Evolutionary conservation across 1,140 invertebrate species (phyloP), one percentile per base, ranked within the genome.

Genomic region (Dolichoris vasculosae): DNA sequence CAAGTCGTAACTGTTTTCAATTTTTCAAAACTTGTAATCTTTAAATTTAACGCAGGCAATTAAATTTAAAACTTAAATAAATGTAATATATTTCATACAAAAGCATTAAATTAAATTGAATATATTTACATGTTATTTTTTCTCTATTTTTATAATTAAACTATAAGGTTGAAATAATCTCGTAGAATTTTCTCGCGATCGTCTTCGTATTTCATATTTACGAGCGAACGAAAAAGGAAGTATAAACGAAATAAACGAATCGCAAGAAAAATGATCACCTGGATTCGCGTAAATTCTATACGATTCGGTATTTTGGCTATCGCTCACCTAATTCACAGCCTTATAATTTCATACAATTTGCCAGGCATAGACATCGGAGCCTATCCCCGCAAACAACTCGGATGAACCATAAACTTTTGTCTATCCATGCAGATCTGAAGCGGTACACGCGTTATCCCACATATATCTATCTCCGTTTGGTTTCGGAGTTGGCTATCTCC

Each of bases 401-500:
- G 35, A 69, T 32, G 32, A 78, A 73, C 80, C 32, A 80, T 76
- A 80, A 81, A 81, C 32, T 67, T 35, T 40, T 81, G 76, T 85
- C 78, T 75, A 64, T 64, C 78, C 67, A 55, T 73, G 67, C 20
- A 48, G 51, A 85, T 80, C 77, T 75, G n/a, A 63, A 63, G 46
- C 30, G 43, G 38, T 75, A 51, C 51, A 51, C 78, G 26, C 64
- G 30, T 59, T 63, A 48, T 35, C 32, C 46, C 30, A 67, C 13
- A 30, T 38, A 69, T 69, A 77, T 78, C 75, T 55, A 51, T 48
- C 71, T n/a, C 55, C 32, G 48, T 78, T n/a, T 78, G 32, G 17
- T 51, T 82, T 79, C 63, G 40, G 73, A 86, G 86, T 88, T 90
- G 90, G 89, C 89, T 89, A 91, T 91, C 90, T 90, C 82, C 83